These are phyloP conservation scores for Nowickia ferox DNA, from an alignment of 2,888 invertebrate genomes.

Conservation along the genomic window DNA sequence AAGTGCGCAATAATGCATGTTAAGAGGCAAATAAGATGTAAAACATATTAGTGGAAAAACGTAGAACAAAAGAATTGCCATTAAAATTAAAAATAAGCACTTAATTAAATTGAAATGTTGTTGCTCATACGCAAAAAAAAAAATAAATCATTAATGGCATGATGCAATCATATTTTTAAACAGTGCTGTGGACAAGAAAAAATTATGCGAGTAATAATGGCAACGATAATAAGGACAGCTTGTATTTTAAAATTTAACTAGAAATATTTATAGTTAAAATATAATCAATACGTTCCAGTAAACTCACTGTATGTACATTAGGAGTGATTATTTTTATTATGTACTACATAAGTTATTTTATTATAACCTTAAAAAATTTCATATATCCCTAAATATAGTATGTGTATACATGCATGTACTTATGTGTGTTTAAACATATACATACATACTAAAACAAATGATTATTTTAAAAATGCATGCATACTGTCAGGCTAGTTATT, in stretches of 20 bases:
- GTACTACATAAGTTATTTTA: too few species aligned
- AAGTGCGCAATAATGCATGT: background rate
- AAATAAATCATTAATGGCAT: background rate
- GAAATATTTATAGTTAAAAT: constrained; percentile 31
- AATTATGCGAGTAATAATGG: background rate
- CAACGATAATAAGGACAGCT: background rate
- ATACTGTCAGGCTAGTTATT: background rate
- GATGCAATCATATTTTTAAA: constrained; percentile 8
- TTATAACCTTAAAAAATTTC: too few species aligned
- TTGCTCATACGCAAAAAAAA: background rate
- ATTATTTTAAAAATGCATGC: constrained; percentile 22
- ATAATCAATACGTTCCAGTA: constrained; percentile 16
- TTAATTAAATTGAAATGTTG: constrained; percentile 32
- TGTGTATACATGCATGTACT: background rate
- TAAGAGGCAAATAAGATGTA: background rate
- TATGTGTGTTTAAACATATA: background rate
- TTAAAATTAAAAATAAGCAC: background rate
- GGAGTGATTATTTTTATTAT: too few species aligned
- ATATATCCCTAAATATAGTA: background rate
- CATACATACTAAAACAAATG: background rate
- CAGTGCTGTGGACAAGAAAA: background rate
- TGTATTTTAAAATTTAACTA: too few species aligned
- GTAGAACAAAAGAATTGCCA: background rate
- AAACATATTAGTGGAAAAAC: constrained; percentile 10
- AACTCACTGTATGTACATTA: background rate